Conservation (phyloP, 2,113 vertebrate species). For the Gobio gobio region DNA sequence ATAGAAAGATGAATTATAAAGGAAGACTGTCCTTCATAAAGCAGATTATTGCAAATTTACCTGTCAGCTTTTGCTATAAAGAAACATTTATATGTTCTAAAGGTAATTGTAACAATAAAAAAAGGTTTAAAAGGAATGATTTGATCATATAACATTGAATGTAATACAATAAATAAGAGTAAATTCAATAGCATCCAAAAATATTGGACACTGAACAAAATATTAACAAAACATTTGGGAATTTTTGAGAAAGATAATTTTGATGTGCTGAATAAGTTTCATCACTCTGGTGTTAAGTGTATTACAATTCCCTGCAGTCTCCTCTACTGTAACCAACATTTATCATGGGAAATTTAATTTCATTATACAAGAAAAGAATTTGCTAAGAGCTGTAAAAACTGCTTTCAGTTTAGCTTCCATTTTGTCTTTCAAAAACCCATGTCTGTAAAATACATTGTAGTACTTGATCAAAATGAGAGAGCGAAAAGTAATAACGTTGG, state of each 20-base stretch:
- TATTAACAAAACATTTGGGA: not conserved
- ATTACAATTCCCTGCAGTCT: not conserved
- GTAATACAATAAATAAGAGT: not conserved
- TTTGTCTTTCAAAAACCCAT: not conserved
- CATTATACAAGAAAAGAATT: not conserved
- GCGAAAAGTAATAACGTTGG: not conserved
- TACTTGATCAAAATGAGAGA: not conserved
- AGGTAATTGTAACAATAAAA: not conserved
- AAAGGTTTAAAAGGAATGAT: not conserved
- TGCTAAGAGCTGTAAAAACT: conserved; percentile 1
- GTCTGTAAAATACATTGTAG: not conserved
- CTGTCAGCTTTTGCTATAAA: not conserved
- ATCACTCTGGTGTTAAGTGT: not conserved
- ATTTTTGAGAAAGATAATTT: not conserved
- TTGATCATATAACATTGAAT: not conserved
- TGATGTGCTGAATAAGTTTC: not conserved
- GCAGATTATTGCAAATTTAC: not conserved
- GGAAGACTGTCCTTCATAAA: not conserved
- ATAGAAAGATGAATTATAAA: not conserved
- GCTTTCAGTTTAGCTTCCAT: not conserved
- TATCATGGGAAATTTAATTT: not conserved
- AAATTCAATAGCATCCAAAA: not conserved
- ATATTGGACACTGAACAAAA: not conserved
- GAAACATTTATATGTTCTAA: not conserved
- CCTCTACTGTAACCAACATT: not conserved